Evolutionary conservation across 2,113 vertebrate species (phyloP), one percentile per base, ranked within the genome.

Genomic region (Anhinga anhinga): DNA sequence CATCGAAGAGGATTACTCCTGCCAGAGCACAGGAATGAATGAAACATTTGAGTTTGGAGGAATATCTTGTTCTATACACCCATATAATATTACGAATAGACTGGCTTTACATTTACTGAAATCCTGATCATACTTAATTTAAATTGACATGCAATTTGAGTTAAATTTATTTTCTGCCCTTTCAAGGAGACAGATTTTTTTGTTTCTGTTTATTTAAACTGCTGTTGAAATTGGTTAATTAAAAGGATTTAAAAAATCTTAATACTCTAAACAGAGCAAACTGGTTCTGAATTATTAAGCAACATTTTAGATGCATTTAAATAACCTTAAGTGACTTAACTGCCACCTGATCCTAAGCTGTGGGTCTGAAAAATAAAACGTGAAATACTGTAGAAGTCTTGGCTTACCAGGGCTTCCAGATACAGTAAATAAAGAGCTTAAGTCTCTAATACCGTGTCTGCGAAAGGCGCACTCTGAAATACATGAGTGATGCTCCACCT

Each of bases 251-350:
- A 93, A 97, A 98, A 98, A 98, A 98, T 97, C 98, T 97, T 98
- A 98, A 98, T 98, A 98, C 95, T 97, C 97, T 98, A 98, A 98
- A 98, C 96, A 98, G 95, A 98, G 96, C 98, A 98, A 98, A 98
- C 98, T 96, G 97, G 98, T 98, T 98, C 97, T 98, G 98, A 98
- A 98, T 98, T 98, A 98, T 98, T 98, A 98, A 98, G 98, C 97
- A 98, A 98, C 97, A 98, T 98, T 98, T 98, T 97, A 95, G 97
- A 97, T 98, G 98, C 97, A 98, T 98, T 82, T 98, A 98, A 98
- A 98, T 98, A 98, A 98, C 98, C 98, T 98, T 98, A 98, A 98
- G 95, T 98, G 98, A 98, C 98, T 98, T 96, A 97, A 94, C 97
- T 98, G 97, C 96, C 97, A 98, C 97, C 97, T 98, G 98, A 98